phyloP scores from a whole-genome alignment of 2,888 invertebrate species.

The Cheilosia urbana region DNA sequence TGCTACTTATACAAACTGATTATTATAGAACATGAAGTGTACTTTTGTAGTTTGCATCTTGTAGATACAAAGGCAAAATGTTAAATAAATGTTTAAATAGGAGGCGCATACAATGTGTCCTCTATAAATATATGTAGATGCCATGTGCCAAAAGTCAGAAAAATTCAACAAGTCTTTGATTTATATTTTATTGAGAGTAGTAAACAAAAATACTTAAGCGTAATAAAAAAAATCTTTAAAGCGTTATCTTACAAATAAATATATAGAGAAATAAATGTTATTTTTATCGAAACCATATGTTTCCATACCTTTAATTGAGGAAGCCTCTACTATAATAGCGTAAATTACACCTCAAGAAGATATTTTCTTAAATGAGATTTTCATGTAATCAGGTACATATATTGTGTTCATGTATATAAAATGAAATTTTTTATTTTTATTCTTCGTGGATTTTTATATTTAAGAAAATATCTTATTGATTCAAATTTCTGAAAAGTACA shows the following conservation, averaged over 20 bases:
- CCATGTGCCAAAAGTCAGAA: constrained; percentile 2
- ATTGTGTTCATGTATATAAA: constrained; percentile 26
- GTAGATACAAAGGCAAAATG: neutral
- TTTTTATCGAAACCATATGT: constrained; percentile 36
- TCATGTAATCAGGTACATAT: neutral
- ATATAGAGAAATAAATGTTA: constrained; percentile 9
- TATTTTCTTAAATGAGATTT: constrained; percentile 57
- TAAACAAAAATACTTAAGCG: neutral
- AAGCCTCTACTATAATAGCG: constrained; percentile 44
- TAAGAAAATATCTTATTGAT: constrained; percentile 72
- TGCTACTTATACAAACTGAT: neutral
- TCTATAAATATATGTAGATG: neutral
- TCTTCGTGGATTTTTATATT: constrained; percentile 4
- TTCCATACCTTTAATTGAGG: constrained; percentile 33
- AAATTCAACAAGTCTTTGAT: constrained; percentile 13
- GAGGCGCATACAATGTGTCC: neutral
- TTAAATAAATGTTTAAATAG: neutral
- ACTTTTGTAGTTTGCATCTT: neutral
- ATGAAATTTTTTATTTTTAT: neutral
- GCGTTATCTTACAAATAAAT: constrained; percentile 10
- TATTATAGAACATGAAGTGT: neutral
- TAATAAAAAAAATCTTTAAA: constrained; percentile 6
- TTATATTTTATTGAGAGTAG: neutral
- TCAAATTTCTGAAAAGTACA: constrained; percentile 82
- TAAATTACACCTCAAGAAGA: constrained; percentile 59